Conservation (phyloP, 2,797 vertebrate genomes). For the Sebastes iracundus region DNA sequence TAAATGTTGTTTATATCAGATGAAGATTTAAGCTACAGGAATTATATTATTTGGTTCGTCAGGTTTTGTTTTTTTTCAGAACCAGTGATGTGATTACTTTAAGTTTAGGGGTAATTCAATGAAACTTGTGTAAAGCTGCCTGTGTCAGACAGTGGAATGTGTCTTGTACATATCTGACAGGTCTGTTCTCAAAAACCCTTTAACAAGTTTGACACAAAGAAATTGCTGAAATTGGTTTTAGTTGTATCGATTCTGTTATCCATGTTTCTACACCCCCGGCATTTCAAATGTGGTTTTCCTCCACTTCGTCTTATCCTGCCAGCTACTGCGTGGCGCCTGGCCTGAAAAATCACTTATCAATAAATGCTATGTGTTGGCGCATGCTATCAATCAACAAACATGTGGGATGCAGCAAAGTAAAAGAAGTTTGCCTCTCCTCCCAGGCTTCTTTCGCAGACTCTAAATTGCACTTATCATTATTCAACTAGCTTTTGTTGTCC, state of each 20-base stretch:
- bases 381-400: slow-evolving; percentile 55
- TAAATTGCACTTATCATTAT: slow-evolving; percentile 25
- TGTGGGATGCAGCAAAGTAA: slow-evolving; percentile 28
- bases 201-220: slow-evolving; percentile 52
- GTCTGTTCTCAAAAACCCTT: slow-evolving; percentile 33
- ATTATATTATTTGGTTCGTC: background rate
- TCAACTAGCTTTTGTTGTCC: slow-evolving; percentile 19
- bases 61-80: background rate
- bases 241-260: slow-evolving; percentile 52
- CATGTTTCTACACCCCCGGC: slow-evolving; percentile 52
- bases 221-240: slow-evolving; percentile 45
- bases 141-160: background rate
- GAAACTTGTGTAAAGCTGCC: background rate
- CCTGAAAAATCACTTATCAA: slow-evolving; percentile 65
- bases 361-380: slow-evolving; percentile 44
- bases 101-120: background rate
- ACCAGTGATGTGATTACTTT: background rate
- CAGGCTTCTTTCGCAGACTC: background rate
- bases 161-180: slow-evolving; percentile 23
- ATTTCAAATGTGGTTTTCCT: slow-evolving; percentile 64
- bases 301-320: slow-evolving; percentile 55
- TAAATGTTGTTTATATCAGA: slow-evolving; percentile 27
- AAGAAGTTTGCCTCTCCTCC: slow-evolving; percentile 4
- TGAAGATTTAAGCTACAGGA: background rate
- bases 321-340: slow-evolving; percentile 22